Base-by-base conservation (phyloP, 2,888 invertebrate genomes). In the Ceriagrion tenellum region DNA sequence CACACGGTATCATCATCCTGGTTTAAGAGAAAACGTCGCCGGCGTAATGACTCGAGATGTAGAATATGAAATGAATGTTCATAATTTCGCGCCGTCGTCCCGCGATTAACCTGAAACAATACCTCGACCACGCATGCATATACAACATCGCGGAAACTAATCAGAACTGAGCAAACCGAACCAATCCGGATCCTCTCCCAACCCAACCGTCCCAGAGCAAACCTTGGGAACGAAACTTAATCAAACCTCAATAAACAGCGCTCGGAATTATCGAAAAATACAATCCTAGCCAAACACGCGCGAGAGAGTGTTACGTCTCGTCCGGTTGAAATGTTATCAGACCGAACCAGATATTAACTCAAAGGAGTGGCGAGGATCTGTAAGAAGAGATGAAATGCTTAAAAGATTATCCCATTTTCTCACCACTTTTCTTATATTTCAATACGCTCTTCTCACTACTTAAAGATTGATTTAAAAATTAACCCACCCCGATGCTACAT, bases 171-270 rank as follows among this genome's bases (percentile, higher is more conserved):
- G 93, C 93, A 93, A 93, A 93, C 89, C 55, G n/a, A 13, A 55
- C 23, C 89, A n/a, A 89, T 55, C 93, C 47, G 47, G n/a, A 69
- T 93, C 63, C 56, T 20, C 26, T 47, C 69, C 69, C 40, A 40
- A 91, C 35, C 47, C 93, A 93, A 93, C 93, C 91, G 30, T 69
- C 69, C 26, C 81, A 81, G 81, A 81, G 81, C 81, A 81, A 81
- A 81, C 81, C 81, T 81, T 30, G 81, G 47, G 69, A 93, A 93
- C 93, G 40, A 93, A 93, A 93, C 93, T 93, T 93, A 93, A 93
- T 93, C 93, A 93, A 93, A 69, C 93, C 93, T 74, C 93, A 93
- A 93, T 93, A 93, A 93, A 93, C 69, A 69, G 69, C 59, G 69
- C 93, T n/a, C 69, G n/a, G 69, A 69, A 69, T 93, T 26, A 74